Conservation (phyloP, 2,888 invertebrate species). For the Dorcus parallelipipedus region DNA sequence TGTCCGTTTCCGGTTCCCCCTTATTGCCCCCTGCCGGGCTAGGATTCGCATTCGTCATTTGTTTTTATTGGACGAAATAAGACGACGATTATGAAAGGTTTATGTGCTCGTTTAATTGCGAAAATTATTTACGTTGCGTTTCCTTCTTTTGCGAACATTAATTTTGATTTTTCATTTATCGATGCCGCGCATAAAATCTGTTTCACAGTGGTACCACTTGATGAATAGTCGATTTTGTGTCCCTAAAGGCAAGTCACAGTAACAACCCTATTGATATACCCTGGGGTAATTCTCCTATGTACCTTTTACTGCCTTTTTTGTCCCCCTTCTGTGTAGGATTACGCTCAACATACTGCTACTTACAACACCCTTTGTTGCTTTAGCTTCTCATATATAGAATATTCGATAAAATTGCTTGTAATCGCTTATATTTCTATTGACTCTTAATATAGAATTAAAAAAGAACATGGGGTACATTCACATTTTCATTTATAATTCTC, state of each 20-base stretch:
- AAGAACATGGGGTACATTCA: too few species aligned
- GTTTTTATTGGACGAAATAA: conserved; percentile 24
- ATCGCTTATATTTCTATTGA: too few species aligned
- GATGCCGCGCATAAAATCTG: conserved; percentile 8
- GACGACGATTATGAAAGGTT: conserved; percentile 17
- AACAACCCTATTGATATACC: conserved; percentile 28
- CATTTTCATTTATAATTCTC: too few species aligned
- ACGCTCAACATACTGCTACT: conserved; percentile 23
- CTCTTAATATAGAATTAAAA: too few species aligned
- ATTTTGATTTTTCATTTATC: background rate
- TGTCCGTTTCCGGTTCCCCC: conserved; percentile 48
- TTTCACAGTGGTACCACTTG: conserved; percentile 14
- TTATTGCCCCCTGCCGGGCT: conserved; percentile 20
- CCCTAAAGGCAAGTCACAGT: conserved; percentile 25
- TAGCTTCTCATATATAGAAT: conserved; percentile 11
- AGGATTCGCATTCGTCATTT: conserved; percentile 40
- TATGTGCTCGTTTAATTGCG: conserved; percentile 1
- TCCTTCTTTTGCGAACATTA: too few species aligned
- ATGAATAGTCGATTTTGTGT: conserved; percentile 26
- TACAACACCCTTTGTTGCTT: conserved; percentile 21
- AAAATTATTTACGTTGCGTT: background rate
- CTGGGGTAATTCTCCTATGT: conserved; percentile 30
- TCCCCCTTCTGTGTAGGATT: conserved; percentile 20
- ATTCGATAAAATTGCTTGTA: background rate
- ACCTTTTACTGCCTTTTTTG: conserved; percentile 28